A percentile compares a stretch with the other conserved stretches of the same genome.
Evolutionary conservation across 1,140 invertebrate species (phyloP).

Genomic region (Aleiodes sp.): DNA sequence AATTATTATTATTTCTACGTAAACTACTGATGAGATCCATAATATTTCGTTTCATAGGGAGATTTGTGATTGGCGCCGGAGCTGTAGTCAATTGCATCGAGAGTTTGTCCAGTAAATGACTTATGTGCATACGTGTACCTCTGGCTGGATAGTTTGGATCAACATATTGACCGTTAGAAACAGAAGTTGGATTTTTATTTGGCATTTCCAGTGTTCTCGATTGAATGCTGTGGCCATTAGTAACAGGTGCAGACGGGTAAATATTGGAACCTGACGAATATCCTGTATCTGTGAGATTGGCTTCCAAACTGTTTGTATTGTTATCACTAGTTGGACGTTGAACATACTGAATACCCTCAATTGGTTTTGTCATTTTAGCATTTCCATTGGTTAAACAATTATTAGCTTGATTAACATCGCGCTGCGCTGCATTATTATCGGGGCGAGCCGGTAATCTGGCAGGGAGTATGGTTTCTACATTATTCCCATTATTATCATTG

Average conservation of each 20-base stretch:
- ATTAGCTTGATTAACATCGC: not conserved
- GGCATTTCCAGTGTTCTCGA: not conserved
- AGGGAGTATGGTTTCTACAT: not conserved
- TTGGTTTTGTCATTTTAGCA: slow-evolving; percentile 6
- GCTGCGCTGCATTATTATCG: slow-evolving; percentile 13
- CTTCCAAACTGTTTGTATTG: slow-evolving; percentile 28
- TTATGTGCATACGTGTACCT: slow-evolving; percentile 57
- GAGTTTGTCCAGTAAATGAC: slow-evolving; percentile 57
- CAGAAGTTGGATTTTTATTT: slow-evolving; percentile 25
- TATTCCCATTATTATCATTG: slow-evolving; percentile 41
- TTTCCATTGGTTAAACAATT: slow-evolving; percentile 32
- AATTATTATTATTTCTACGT: slow-evolving; percentile 39
- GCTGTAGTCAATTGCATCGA: slow-evolving; percentile 46
- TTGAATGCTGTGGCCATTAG: not conserved
- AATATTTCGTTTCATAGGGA: slow-evolving; percentile 48
- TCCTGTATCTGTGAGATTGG: slow-evolving; percentile 36
- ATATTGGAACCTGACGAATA: slow-evolving; percentile 32
- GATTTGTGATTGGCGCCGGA: slow-evolving; percentile 26
- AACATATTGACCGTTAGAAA: slow-evolving; percentile 20
- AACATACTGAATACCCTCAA: not conserved
- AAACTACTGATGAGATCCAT: slow-evolving; percentile 49
- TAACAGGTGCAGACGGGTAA: not conserved
- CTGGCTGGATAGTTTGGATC: slow-evolving; percentile 44
- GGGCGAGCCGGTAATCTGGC: not conserved
- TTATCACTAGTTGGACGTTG: slow-evolving; percentile 3